Evolutionary conservation across 2,113 vertebrate genomes (phyloP).

Genomic region (Lycocorax pyrrhopterus): DNA sequence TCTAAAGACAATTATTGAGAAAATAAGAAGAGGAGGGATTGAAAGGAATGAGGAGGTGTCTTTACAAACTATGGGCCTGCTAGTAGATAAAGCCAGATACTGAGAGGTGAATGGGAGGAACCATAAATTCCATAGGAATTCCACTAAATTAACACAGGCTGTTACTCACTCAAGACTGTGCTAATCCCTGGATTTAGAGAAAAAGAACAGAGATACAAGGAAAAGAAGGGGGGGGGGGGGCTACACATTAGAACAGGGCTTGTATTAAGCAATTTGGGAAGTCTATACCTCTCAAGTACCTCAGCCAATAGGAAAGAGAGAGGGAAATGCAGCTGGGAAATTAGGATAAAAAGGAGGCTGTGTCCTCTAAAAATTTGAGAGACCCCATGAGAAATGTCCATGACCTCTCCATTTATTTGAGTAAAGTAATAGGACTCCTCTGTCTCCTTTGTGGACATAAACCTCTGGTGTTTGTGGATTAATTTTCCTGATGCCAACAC

Average conservation of each 20-base stretch:
- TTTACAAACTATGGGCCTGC: too few species aligned
- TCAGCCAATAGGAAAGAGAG: neutral
- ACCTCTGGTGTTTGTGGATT: neutral
- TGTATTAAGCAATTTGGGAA: neutral
- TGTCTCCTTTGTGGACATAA: neutral
- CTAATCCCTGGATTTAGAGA: too few species aligned
- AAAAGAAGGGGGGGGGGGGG: too few species aligned
- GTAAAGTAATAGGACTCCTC: neutral
- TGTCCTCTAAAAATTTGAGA: neutral
- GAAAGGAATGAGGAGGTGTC: too few species aligned
- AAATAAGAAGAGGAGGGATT: too few species aligned
- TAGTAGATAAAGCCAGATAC: too few species aligned
- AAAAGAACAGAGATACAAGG: too few species aligned
- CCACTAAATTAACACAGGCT: too few species aligned
- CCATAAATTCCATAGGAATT: too few species aligned
- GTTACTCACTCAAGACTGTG: too few species aligned
- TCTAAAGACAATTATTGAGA: too few species aligned
- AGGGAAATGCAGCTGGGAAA: neutral
- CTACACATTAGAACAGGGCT: neutral
- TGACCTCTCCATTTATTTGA: neutral
- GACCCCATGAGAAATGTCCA: neutral
- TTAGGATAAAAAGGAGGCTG: neutral
- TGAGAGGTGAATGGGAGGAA: too few species aligned
- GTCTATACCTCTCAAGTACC: neutral
- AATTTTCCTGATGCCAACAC: neutral